Conservation (phyloP, 1,140 invertebrate genomes). For the Holcopasites calliopsidis region DNA sequence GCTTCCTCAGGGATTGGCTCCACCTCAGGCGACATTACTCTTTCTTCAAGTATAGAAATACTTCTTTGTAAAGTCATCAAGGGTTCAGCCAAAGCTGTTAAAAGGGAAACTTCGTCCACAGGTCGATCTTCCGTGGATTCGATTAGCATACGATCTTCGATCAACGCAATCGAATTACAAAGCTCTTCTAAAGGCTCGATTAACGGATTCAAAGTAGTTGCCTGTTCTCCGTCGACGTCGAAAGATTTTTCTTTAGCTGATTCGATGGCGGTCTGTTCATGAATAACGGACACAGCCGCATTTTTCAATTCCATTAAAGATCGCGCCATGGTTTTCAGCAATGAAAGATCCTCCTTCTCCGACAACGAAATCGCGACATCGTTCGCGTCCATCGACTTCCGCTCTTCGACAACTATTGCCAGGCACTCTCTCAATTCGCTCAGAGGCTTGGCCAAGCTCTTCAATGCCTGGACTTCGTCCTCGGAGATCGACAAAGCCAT, state of each 20-base stretch:
- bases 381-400: slow-evolving; percentile 70
- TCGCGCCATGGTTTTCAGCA: slow-evolving; percentile 29
- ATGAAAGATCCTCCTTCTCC: slow-evolving; percentile 44
- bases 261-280: slow-evolving; percentile 49
- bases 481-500: slow-evolving; percentile 51
- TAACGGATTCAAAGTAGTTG: slow-evolving; percentile 29
- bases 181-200: slow-evolving; percentile 57
- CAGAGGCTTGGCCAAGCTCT: slow-evolving; percentile 78
- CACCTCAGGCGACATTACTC: slow-evolving; percentile 62
- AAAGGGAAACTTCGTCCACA: neutral
- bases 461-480: slow-evolving; percentile 42
- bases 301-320: slow-evolving; percentile 48
- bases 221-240: neutral
- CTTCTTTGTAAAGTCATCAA: slow-evolving; percentile 75
- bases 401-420: slow-evolving; percentile 77
- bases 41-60: slow-evolving; percentile 78
- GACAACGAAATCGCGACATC: slow-evolving; percentile 66
- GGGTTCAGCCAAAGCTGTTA: slow-evolving; percentile 70
- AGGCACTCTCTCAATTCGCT: slow-evolving; percentile 80
- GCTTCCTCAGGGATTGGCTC: slow-evolving; percentile 39
- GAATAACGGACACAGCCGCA: slow-evolving; percentile 45
- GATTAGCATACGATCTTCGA: slow-evolving; percentile 60
- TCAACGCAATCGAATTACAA: slow-evolving; percentile 52
- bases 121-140: slow-evolving; percentile 26
- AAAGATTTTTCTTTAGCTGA: slow-evolving; percentile 41